Evolutionary conservation across 2,113 vertebrate genomes (phyloP), one percentile per base, ranked within the genome.

Genomic region (Sigmodon hispidus): DNA sequence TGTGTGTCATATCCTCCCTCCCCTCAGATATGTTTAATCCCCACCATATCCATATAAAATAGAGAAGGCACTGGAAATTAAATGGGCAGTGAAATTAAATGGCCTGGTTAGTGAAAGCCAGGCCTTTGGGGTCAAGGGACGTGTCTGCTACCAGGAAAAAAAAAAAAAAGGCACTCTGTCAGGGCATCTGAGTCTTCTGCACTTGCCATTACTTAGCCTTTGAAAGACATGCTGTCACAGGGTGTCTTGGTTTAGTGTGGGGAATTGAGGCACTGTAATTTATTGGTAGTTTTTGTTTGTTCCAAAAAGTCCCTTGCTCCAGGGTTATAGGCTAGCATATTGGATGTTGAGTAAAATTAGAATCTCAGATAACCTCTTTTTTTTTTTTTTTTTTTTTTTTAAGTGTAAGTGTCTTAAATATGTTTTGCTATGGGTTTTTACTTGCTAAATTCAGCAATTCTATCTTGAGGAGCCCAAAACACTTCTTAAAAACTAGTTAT

Each of bases 241-340:
- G 61, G n/a, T 2, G 4, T 16, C 95, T 89, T 45, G 31, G 75
- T 90, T 89, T 90, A 90, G 93, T 65, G 81, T 52, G 67, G 89
- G 75, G 79, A 94, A 89, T 52, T 63, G 72, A 48, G 70, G 85
- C 80, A 76, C 86, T 93, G 76, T 67, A 69, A 90, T 94, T 73
- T 88, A 89, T 94, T 93, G 79, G 40, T 92, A 80, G 29, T 73
- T 89, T 89, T 91, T 93, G 84, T 96, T 86, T 96, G 92, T 93
- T 93, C 76, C 80, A 26, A 86, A 57, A 95, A 94, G 67, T 4
- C 57, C 61, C 91, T 95, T 76, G 72, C 65, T 84, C 48, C 43
- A 57, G 61, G 31, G 45, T 87, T 96, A 85, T 93, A 65, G 87
- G 90, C 61, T 93, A 76, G 40, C 52, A 19, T 88, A 70, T 22